Percentiles rank a stretch among this genome's conserved stretches.
These are phyloP conservation scores for Epinephelus malabaricus DNA, from an alignment of 2,797 vertebrate species.

Conservation along the genomic window DNA sequence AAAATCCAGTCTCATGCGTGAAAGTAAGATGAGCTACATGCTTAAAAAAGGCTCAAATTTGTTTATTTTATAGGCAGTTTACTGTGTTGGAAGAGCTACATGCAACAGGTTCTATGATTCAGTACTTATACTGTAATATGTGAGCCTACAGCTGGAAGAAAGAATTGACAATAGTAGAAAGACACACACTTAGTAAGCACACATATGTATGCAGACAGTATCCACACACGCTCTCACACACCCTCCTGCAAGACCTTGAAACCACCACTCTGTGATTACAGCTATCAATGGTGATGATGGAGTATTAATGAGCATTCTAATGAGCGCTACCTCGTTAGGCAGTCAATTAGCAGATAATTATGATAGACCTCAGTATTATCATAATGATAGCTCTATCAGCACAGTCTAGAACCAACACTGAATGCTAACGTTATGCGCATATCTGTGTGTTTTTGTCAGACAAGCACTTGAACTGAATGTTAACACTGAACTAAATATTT, in stretches of 20 bases:
- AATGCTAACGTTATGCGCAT: constrained; percentile 18
- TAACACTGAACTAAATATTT: constrained; percentile 19
- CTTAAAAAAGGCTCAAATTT: background rate
- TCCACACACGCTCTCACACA: constrained; percentile 22
- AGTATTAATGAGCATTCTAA: constrained; percentile 78
- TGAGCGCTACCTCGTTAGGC: constrained; percentile 75
- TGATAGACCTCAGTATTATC: constrained; percentile 72
- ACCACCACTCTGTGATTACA: constrained; percentile 71
- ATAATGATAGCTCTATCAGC: constrained; percentile 68
- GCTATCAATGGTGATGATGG: constrained; percentile 76
- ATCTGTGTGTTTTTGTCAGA: constrained; percentile 27
- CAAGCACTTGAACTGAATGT: constrained; percentile 19
- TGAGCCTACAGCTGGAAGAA: background rate
- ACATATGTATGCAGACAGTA: background rate
- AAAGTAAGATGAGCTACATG: background rate
- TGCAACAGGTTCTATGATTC: background rate
- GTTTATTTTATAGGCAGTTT: background rate
- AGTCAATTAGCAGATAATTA: constrained; percentile 82
- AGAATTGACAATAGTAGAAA: background rate
- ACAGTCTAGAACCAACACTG: constrained; percentile 40
- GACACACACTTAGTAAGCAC: background rate
- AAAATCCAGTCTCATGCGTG: background rate
- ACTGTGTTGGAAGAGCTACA: background rate
- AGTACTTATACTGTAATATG: background rate
- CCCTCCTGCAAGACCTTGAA: constrained; percentile 72